Evolutionary conservation across 2,888 invertebrate genomes (phyloP).

Genomic region (Metacarcinus magister): DNA sequence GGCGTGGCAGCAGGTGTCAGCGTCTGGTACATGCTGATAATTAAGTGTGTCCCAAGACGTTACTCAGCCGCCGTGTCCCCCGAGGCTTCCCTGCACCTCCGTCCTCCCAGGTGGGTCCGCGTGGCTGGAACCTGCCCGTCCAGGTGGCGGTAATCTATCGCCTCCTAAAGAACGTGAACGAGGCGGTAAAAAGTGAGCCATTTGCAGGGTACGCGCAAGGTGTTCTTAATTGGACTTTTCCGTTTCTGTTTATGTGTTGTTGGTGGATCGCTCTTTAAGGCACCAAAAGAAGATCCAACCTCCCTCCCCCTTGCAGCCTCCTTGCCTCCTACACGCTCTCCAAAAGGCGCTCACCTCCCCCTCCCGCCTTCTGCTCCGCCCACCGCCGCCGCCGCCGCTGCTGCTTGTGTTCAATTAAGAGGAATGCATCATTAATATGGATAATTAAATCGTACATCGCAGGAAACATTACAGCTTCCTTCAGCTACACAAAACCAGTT

Average conservation of each 20-base stretch:
- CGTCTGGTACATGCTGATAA: not conserved
- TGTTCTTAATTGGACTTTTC: constrained; percentile 32
- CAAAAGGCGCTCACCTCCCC: not conserved
- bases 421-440: not conserved
- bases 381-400: constrained; percentile 5
- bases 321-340: not conserved
- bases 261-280: not conserved
- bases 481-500: not conserved
- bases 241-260: constrained; percentile 18
- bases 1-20: constrained; percentile 48
- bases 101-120: constrained; percentile 10
- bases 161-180: constrained; percentile 45
- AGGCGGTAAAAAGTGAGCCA: not conserved
- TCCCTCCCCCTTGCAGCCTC: not conserved
- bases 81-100: not conserved
- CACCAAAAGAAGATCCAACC: too few relatives aligned
- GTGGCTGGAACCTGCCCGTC: not conserved
- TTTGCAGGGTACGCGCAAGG: not conserved
- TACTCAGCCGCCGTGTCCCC: not conserved
- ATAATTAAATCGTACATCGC: constrained; percentile 41
- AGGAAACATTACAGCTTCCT: constrained; percentile 30
- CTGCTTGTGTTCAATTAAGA: not conserved
- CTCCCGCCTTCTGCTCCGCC: not conserved
- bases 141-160: constrained; percentile 38
- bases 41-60: constrained; percentile 5